Percentiles rank a stretch among this genome's conserved stretches.
phyloP scores from a whole-genome alignment of 2,113 vertebrate genomes.

The Talpa occidentalis region DNA sequence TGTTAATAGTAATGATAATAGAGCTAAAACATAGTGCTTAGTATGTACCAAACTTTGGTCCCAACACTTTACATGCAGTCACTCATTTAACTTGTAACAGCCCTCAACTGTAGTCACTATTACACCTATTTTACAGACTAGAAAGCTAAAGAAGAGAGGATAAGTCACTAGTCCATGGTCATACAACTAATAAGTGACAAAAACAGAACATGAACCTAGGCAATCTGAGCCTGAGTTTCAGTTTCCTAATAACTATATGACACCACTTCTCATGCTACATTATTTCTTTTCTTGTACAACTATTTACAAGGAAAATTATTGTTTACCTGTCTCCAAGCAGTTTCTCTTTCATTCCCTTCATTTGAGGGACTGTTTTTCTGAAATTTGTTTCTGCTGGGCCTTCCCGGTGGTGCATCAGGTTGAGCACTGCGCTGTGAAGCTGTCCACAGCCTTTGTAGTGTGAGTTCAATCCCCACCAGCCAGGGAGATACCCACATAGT shows the following conservation, averaged over 20 bases:
- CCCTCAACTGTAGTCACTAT: too few relatives aligned
- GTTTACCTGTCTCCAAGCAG: not conserved
- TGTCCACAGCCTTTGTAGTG: too few relatives aligned
- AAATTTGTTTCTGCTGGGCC: slow-evolving; percentile 1
- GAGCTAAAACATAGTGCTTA: not conserved
- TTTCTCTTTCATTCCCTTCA: not conserved
- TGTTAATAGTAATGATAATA: not conserved
- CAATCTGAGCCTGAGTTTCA: not conserved
- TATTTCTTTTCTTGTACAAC: not conserved
- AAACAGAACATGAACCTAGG: not conserved
- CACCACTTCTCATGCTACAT: not conserved
- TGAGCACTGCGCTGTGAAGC: too few relatives aligned
- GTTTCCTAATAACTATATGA: not conserved
- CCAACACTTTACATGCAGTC: not conserved
- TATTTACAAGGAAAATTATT: not conserved
- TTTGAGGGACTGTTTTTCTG: not conserved
- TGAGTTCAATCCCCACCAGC: too few relatives aligned
- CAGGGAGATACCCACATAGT: too few relatives aligned
- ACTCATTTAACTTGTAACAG: not conserved
- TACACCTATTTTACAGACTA: not conserved
- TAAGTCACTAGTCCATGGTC: not conserved
- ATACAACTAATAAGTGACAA: not conserved
- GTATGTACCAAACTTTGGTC: not conserved
- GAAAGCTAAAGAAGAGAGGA: not conserved
- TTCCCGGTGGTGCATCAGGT: too few relatives aligned